Evolutionary conservation across 2,888 invertebrate species (phyloP), one percentile per base, ranked within the genome.

Genomic region (Acholoe squamosa): DNA sequence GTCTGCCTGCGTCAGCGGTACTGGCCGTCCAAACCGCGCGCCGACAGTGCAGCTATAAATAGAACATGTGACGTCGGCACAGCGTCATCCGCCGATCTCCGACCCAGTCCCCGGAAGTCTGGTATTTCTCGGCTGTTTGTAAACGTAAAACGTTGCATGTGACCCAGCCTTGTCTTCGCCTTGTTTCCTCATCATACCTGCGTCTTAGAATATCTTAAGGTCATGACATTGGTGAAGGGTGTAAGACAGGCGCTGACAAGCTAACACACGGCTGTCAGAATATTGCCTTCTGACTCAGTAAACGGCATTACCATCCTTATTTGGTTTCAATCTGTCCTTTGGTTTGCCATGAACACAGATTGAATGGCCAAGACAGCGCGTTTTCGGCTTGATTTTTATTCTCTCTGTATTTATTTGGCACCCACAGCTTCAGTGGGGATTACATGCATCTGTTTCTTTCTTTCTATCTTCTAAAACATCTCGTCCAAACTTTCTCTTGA

Each of bases 31-130:
- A 16, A 61, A 61, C 71, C 71, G 28, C 71, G 71, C 31, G 5
- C 28, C 28, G 71, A 25, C 14, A 25, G 28, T 25, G 14, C 28
- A 14, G 71, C 25, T 71, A 71, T 71, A 7, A 14, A 71, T 71
- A 71, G 71, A 71, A 28, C 28, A 22, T 71, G 71, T 71, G 71
- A 71, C 71, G 71, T 71, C 71, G 71, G 28, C 71, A 1, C 10
- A 0, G 31, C 71, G 71, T 71, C 71, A 71, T 25, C 71, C 71
- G n/a, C 25, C 71, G 25, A 22, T n/a, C n/a, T 5, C 71, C 25
- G 71, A 71, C 71, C 71, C 25, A 71, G 71, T 71, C n/a, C n/a
- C 25, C 71, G 71, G 71, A 71, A 71, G 71, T 71, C 28, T 71
- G 71, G 71, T 25, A 71, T 71, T 71, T 71, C 71, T n/a, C 71